Evolutionary conservation across 2,797 vertebrate genomes (phyloP).

Genomic region (Coregonus sp.): DNA sequence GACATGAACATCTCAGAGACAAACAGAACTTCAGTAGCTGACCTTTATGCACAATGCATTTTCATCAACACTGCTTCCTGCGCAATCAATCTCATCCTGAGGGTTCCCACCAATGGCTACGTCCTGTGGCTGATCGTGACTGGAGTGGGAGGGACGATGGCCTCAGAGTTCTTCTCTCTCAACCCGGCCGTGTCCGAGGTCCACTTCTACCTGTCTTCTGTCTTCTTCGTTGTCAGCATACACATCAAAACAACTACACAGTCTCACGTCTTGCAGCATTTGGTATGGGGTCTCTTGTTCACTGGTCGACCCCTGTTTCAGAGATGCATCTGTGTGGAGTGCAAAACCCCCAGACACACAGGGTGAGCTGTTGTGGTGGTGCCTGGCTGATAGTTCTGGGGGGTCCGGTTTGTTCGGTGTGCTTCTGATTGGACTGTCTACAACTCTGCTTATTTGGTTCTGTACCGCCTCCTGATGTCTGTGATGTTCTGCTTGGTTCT

Average conservation of each 20-base stretch:
- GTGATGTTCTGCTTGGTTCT: not conserved
- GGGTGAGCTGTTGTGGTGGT: not conserved
- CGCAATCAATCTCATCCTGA: not conserved
- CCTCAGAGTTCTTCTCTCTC: not conserved
- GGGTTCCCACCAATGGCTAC: not conserved
- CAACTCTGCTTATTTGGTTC: not conserved
- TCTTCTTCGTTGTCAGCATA: not conserved
- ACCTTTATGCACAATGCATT: not conserved
- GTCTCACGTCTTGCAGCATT: not conserved
- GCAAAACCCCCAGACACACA: constrained; percentile 7
- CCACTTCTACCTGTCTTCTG: not conserved
- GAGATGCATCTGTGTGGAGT: constrained; percentile 28
- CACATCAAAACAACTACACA: not conserved
- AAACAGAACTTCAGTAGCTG: not conserved
- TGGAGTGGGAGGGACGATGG: not conserved
- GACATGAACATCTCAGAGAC: not conserved
- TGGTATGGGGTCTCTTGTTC: not conserved
- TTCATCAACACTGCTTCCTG: not conserved
- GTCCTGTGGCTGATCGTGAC: not conserved
- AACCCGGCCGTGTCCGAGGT: not conserved
- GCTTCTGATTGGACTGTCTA: not conserved
- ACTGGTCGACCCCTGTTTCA: constrained; percentile 21
- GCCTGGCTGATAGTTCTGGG: not conserved
- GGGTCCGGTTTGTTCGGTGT: not conserved
- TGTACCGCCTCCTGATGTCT: not conserved